Base-by-base conservation (phyloP, 2,113 vertebrate genomes). In the Meles meles region DNA sequence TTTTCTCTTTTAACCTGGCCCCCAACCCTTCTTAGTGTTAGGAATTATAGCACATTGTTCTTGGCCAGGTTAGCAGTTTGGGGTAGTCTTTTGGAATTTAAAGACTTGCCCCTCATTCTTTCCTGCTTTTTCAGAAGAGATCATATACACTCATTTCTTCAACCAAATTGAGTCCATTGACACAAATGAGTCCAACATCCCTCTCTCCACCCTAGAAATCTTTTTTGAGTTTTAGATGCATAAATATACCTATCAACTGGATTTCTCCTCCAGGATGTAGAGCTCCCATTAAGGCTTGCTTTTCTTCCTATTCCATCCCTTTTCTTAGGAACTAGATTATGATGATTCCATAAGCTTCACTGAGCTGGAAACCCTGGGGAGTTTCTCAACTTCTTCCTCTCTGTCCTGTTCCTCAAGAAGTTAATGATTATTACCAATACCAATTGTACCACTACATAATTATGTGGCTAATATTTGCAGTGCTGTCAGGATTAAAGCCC, bases 61-160 rank as follows among this genome's bases (percentile, higher is more conserved):
- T 29, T 90, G 80, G 6, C 3, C 59, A 79, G 47, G 29, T 83
- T 77, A 59, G 59, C 86, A 83, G 90, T 49, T 29, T 86, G 14
- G 21, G 88, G 4, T 71, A 76, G 2, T 87, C 20, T 93, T 17
- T 90, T 82, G 10, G 57, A 14, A 13, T 34, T 96, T 67, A 88
- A 0, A 8, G 11, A 71, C 37, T 91, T 76, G 18, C 57, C 29
- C 2, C 8, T 72, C 3, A 42, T 82, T 82, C 23, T 67, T 97
- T 87, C 21, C 65, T 84, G 18, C 23, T 91, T 97, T 93, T 63
- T 42, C 63, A 90, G 37, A 31, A 93, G 95, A 96, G 25, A 44
- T 55, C 49, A 82, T 39, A 0, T 8, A 76, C 3, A 74, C 5
- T 90, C 12, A 63, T 90, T 86, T 94, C 37, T 37, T 94, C 11